Percentiles rank a stretch among this genome's conserved stretches.
These are phyloP conservation scores for Leucania comma DNA, from an alignment of 2,888 invertebrate genomes.

Conservation along the genomic window DNA sequence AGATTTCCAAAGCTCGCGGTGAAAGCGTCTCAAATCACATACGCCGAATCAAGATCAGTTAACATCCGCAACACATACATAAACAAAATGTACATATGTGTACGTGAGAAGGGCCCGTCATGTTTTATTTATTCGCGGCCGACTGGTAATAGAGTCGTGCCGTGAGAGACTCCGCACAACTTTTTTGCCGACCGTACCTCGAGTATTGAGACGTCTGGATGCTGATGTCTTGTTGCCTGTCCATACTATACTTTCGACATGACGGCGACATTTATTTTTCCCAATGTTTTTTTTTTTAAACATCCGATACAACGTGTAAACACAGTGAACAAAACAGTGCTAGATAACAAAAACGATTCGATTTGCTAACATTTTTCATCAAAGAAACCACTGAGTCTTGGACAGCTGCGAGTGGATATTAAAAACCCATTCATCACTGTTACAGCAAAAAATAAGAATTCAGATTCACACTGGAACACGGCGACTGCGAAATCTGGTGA, in stretches of 20 bases:
- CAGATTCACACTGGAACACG: constrained; percentile 88
- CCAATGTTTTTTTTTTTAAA: constrained; percentile 73
- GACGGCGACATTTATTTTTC: constrained; percentile 85
- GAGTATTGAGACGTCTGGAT: constrained; percentile 90
- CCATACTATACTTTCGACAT: constrained; percentile 85
- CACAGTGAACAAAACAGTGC: constrained; percentile 57
- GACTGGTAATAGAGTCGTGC: constrained; percentile 90
- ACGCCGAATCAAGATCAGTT: constrained; percentile 86
- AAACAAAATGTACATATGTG: constrained; percentile 80
- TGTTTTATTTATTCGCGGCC: constrained; percentile 90
- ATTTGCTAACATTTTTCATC: constrained; percentile 78
- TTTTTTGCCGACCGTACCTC: constrained; percentile 87
- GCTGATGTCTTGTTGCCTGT: constrained; percentile 89
- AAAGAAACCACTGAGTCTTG: constrained; percentile 69
- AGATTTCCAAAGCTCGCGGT: constrained; percentile 70
- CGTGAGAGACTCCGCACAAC: constrained; percentile 88
- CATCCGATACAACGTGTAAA: constrained; percentile 59
- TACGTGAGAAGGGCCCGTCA: constrained; percentile 90
- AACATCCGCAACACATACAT: constrained; percentile 83
- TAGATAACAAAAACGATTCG: constrained; percentile 68
- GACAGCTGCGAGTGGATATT: constrained; percentile 87
- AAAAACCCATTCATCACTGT: constrained; percentile 88
- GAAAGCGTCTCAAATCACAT: constrained; percentile 87
- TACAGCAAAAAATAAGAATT: constrained; percentile 86
- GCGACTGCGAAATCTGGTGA: constrained; percentile 87